These are phyloP conservation scores for Drosophila tsacasi DNA, from an alignment of 1,140 invertebrate species.

Conservation along the genomic window DNA sequence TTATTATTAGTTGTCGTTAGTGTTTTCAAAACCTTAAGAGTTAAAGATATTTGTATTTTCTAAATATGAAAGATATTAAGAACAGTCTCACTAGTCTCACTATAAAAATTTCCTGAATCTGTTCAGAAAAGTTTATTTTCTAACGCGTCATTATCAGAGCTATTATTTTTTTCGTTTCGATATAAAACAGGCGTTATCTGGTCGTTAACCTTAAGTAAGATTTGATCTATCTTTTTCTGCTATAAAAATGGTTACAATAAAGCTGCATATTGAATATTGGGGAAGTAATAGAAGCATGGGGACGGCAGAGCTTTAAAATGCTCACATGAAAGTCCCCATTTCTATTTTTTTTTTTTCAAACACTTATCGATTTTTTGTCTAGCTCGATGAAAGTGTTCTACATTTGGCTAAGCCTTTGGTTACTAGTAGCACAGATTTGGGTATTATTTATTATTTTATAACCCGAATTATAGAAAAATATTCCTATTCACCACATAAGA, in stretches of 20 bases:
- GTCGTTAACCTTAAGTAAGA: not conserved
- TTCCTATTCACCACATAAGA: not conserved
- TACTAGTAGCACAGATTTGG: not conserved
- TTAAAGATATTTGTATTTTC: not conserved
- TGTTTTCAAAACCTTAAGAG: not conserved
- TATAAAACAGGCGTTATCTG: not conserved
- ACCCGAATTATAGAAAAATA: rapidly evolving
- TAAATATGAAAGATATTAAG: not conserved
- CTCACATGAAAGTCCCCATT: slow-evolving; percentile 13
- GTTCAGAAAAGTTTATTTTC: too few relatives aligned
- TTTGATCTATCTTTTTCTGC: not conserved
- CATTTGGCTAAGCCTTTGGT: not conserved
- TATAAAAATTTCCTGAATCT: too few relatives aligned
- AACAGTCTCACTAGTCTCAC: not conserved
- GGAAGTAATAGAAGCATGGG: not conserved
- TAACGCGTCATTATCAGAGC: too few relatives aligned
- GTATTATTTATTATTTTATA: not conserved
- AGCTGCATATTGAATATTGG: too few relatives aligned
- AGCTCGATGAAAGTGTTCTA: not conserved
- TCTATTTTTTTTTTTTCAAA: not conserved
- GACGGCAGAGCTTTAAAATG: not conserved
- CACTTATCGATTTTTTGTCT: slow-evolving; percentile 35
- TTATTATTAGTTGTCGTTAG: not conserved
- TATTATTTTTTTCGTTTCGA: too few relatives aligned
- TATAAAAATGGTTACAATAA: not conserved